Percentiles rank a stretch among this genome's conserved stretches.
phyloP scores from a whole-genome alignment of 1,140 invertebrate species.

The Zaprionus gabonicus region DNA sequence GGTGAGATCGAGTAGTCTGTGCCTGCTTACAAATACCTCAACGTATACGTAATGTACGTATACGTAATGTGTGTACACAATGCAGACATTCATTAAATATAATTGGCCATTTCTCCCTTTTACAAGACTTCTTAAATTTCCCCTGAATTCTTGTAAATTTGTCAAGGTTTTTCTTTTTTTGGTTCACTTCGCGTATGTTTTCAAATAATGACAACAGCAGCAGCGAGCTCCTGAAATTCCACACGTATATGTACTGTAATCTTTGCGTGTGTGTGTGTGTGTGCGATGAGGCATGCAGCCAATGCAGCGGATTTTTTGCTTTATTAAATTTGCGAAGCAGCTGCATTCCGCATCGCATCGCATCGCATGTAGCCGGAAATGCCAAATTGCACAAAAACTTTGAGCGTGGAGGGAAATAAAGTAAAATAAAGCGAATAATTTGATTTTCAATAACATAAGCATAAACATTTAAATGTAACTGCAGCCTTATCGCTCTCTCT shows the following conservation, averaged over 20 bases:
- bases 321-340: conserved; percentile 27
- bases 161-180: neutral
- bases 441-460: neutral
- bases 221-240: conserved; percentile 3
- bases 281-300: conserved; percentile 10
- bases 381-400: neutral
- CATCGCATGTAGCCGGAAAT: neutral
- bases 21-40: neutral
- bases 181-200: neutral
- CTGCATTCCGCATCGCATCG: conserved; percentile 24
- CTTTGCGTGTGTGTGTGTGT: neutral
- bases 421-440: neutral
- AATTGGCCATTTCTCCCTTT: neutral
- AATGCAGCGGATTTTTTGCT: conserved; percentile 20
- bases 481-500: neutral
- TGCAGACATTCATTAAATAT: neutral
- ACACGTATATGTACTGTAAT: neutral
- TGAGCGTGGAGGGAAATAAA: neutral
- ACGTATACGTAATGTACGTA: neutral
- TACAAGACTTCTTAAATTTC: neutral
- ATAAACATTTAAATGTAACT: neutral
- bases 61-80: neutral
- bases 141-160: conserved; percentile 7
- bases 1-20: conserved; percentile 5
- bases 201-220: neutral